Evolutionary conservation across 2,113 vertebrate genomes (phyloP), one percentile per base, ranked within the genome.

Genomic region (Neolamprologus brichardi): DNA sequence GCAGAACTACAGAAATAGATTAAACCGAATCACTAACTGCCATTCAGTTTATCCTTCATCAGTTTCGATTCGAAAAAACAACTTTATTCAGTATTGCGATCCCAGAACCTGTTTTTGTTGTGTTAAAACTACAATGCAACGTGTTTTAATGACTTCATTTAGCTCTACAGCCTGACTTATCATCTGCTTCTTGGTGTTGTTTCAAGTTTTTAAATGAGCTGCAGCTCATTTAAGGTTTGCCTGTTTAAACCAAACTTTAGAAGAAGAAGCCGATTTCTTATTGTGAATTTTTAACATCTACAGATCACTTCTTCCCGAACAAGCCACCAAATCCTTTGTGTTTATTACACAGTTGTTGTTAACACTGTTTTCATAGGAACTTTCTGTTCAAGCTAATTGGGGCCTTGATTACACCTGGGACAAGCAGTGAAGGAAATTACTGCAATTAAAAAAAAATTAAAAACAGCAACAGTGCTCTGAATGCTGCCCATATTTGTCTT

Each of bases 321-420:
- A 5, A 37, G 51, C 28, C 4, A 25, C 70, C n/a, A 34, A 37
- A 46, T 17, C 46, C 15, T 58, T 23, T 58, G 25, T 28, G 72
- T 77, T 49, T 60, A 11, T 64, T 52, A 56, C 17, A 23, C 18
- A 2, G 60, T 17, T 75, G 14, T 25, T 70, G 9, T 8, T 14
- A 37, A 44, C 28, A 14, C 20, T 6, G n/a, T 37, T 77, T 77
- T 77, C 39, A 44, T 17, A 52, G 41, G 11, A 46, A 37, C 53
- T 85, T 85, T 79, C 18, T 78, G 53, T 77, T 78, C 25, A 8
- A 4, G 23, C 32, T 84, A 84, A 86, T 82, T 80, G 86, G 86
- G 11, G 34, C 39, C 20, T 53, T 17, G 20, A 34, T 84, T n/a
- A 39, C 88, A 64, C 79, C 18, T 20, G 86, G 30, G 82, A 90